Evolutionary conservation across 1,140 invertebrate species (phyloP).

Genomic region (Anthonomus grandis): DNA sequence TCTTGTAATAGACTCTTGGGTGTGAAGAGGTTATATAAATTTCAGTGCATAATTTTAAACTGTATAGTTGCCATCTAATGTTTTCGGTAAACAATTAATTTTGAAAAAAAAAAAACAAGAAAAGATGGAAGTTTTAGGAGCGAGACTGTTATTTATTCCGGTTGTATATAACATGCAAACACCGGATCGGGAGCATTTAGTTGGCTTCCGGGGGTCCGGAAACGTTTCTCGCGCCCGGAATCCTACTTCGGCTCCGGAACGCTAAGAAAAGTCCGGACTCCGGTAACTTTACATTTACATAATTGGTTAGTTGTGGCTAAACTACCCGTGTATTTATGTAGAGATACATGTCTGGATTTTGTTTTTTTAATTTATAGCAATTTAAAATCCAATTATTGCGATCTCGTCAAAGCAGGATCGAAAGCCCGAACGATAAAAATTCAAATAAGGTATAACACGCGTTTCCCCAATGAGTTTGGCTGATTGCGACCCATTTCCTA

Average conservation of each 20-base stretch:
- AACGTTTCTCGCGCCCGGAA: constrained; percentile 1
- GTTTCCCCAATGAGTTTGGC: constrained; percentile 10
- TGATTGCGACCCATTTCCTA: constrained; percentile 27
- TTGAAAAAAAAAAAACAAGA: too few species aligned
- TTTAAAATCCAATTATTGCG: background rate
- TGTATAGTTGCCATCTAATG: too few species aligned
- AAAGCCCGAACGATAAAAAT: constrained; percentile 4
- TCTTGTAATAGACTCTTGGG: too few species aligned
- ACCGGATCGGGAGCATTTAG: constrained; percentile 10
- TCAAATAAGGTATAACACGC: constrained; percentile 14
- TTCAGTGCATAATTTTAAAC: too few species aligned
- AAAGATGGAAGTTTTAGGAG: too few species aligned
- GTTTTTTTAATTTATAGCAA: background rate
- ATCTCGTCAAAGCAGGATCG: background rate
- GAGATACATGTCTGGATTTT: background rate
- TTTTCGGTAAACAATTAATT: too few species aligned
- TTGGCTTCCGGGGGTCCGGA: constrained; percentile 5
- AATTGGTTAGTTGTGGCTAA: constrained; percentile 1
- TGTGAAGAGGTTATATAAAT: too few species aligned
- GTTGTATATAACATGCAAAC: constrained; percentile 9
- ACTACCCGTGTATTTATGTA: background rate
- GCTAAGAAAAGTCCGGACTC: constrained; percentile 10
- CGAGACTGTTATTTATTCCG: constrained; percentile 11
- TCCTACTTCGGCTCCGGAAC: background rate
- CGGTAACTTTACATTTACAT: background rate